These are phyloP conservation scores for Vulpes ferrilata DNA, from an alignment of 2,113 vertebrate species.

Conservation along the genomic window DNA sequence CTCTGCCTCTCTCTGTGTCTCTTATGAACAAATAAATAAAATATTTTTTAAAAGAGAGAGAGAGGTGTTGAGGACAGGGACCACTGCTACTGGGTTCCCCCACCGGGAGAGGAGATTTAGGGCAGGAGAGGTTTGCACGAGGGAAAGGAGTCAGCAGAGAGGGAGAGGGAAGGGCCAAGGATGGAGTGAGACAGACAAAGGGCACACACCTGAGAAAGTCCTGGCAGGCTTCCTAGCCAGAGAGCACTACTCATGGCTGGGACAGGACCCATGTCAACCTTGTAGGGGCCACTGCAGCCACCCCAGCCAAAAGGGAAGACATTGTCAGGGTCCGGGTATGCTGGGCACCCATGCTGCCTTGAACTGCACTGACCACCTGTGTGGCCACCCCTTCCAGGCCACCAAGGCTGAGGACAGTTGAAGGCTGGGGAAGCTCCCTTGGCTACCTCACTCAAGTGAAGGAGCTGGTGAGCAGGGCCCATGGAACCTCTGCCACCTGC, in stretches of 20 bases:
- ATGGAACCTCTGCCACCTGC: rapidly evolving
- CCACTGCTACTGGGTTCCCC: background rate
- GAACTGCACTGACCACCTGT: background rate
- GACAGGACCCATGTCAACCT: background rate
- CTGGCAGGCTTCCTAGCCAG: background rate
- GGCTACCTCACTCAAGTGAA: background rate
- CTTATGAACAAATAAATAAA: no score
- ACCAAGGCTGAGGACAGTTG: background rate
- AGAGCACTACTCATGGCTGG: background rate
- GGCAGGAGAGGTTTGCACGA: background rate
- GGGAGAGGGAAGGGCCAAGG: background rate
- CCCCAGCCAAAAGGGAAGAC: background rate
- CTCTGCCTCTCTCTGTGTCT: no score
- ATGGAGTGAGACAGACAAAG: background rate
- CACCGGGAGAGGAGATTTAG: background rate
- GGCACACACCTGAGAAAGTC: background rate
- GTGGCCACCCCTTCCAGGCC: background rate
- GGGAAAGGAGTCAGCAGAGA: background rate
- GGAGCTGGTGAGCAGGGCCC: background rate
- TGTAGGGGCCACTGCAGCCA: background rate
- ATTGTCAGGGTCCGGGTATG: background rate
- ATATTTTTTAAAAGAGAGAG: background rate
- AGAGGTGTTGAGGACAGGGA: background rate
- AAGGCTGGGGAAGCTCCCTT: background rate
- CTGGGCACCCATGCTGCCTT: background rate